Evolutionary conservation across 2,888 invertebrate genomes (phyloP).

Genomic region (Agrypnus murinus): DNA sequence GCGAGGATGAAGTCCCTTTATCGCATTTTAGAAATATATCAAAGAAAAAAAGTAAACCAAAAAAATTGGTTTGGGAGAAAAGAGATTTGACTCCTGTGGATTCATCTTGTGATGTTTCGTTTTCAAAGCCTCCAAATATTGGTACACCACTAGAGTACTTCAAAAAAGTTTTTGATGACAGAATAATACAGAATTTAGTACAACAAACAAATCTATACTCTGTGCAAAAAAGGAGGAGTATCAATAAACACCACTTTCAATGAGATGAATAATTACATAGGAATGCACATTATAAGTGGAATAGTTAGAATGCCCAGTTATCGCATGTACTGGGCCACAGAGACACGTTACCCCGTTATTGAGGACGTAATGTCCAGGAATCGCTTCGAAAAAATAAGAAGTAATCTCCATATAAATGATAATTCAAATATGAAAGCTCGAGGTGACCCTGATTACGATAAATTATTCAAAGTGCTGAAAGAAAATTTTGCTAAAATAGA

Average conservation of each 20-base stretch:
- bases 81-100: background rate
- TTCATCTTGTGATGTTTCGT: background rate
- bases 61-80: background rate
- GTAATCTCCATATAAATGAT: constrained; percentile 48
- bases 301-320: constrained; percentile 56
- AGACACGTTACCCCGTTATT: constrained; percentile 45
- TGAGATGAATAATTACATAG: constrained; percentile 56
- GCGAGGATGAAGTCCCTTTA: background rate
- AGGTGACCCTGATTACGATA: constrained; percentile 50
- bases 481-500: constrained; percentile 54
- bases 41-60: background rate
- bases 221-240: constrained; percentile 49
- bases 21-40: background rate
- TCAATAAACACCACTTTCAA: constrained; percentile 46
- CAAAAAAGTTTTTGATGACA: constrained; percentile 19
- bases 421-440: constrained; percentile 43
- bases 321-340: constrained; percentile 56
- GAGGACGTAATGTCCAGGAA: constrained; percentile 56
- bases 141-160: constrained; percentile 29
- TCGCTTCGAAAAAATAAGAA: constrained; percentile 53
- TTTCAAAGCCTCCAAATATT: constrained; percentile 11
- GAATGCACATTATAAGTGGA: constrained; percentile 53
- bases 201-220: constrained; percentile 56
- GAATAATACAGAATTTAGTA: constrained; percentile 41
- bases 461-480: constrained; percentile 54